Conservation (phyloP, 2,888 invertebrate species). For the Slavum lentiscoides region DNA sequence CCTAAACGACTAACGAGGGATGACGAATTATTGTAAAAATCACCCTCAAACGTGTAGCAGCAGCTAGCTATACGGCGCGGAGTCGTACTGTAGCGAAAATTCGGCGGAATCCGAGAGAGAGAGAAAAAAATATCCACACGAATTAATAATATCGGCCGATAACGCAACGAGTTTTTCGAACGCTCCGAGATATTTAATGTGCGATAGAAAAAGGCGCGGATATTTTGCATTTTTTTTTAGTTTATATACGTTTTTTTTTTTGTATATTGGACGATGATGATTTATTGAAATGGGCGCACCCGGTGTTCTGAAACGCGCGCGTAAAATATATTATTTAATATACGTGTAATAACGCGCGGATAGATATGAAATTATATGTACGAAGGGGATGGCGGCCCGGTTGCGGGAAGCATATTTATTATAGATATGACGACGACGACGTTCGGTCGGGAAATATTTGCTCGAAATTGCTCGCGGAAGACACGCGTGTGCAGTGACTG, state of each 20-base stretch:
- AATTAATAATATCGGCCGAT: too few relatives aligned
- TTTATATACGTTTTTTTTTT: not conserved
- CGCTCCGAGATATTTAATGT: too few relatives aligned
- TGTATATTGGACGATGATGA: not conserved
- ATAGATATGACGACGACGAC: not conserved
- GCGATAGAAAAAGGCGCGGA: too few relatives aligned
- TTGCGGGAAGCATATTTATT: not conserved
- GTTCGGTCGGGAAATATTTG: slow-evolving; percentile 19
- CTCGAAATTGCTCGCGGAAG: slow-evolving; percentile 15
- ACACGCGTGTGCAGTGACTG: slow-evolving; percentile 53
- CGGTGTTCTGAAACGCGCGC: not conserved
- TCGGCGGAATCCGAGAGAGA: too few relatives aligned
- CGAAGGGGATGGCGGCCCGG: not conserved
- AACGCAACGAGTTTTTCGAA: too few relatives aligned
- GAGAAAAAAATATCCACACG: too few relatives aligned
- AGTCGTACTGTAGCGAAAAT: too few relatives aligned
- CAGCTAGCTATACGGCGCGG: too few relatives aligned
- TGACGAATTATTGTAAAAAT: too few relatives aligned
- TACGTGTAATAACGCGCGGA: not conserved
- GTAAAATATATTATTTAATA: not conserved
- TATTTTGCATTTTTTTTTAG: too few relatives aligned
- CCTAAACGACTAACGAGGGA: too few relatives aligned
- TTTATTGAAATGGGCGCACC: not conserved
- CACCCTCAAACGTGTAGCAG: too few relatives aligned
- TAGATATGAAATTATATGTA: not conserved